Evolutionary conservation across 2,888 invertebrate species (phyloP), one percentile per base, ranked within the genome.

Genomic region (Caenorhabditis imperialis): DNA sequence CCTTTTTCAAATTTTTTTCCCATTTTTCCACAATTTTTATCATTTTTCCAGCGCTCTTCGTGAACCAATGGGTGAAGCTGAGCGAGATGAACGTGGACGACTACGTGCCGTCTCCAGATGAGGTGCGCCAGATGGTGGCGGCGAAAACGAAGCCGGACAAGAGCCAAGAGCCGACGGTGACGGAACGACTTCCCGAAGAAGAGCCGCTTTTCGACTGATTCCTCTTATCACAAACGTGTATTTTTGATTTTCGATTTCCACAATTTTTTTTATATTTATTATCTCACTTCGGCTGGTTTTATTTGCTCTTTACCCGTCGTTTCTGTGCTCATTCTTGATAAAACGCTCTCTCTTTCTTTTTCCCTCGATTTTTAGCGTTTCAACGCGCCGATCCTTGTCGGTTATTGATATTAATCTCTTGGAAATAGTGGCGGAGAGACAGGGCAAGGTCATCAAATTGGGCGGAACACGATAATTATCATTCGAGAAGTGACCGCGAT

Each of bases 1-100:
- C n/a, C n/a, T n/a, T n/a, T n/a, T n/a, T n/a, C n/a, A n/a, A n/a
- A n/a, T n/a, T n/a, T n/a, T n/a, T n/a, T 8, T 10, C n/a, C 16
- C 50, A 42, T 22, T 12, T 45, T 22, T 45, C 23, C 16, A 44
- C 5, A 33, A 57, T 25, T 23, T 22, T 30, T n/a, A 7, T 12
- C 4, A 27, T 16, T 33, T 37, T 76, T 78, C 35, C 62, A 77
- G 79, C 79, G 30, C 40, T 77, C 0, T 79, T 75, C 55, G 48
- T 73, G 18, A 75, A 77, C 38, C 77, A 77, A 47, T 79, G 79
- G 79, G 77, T 70, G 14, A 75, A 63, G 38, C 35, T 79, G 57
- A 53, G 76, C n/a, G 70, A 75, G 33, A 70, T 79, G 69, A 60
- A 30, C 20, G 63, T 71, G 10, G 75, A 72, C 33, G 69, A 65